phyloP scores from a whole-genome alignment of 1,140 invertebrate genomes.

The Cylas formicarius region DNA sequence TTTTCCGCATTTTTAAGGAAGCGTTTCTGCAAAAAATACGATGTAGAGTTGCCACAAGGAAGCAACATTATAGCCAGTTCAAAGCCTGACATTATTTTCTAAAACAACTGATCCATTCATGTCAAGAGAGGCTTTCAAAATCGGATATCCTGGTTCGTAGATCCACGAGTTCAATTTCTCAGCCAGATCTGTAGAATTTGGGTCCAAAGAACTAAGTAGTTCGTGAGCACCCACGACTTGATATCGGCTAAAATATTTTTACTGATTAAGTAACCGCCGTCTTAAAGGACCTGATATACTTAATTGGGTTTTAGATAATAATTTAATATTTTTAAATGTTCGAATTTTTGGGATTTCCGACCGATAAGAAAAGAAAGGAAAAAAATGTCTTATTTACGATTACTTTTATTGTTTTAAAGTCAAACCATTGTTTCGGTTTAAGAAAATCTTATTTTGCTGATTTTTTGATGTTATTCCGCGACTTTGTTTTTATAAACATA shows the following conservation, averaged over 20 bases:
- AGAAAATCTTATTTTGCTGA: no score
- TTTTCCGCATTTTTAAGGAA: constrained; percentile 12
- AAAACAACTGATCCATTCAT: constrained; percentile 2
- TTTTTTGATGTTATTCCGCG: no score
- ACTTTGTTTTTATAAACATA: no score
- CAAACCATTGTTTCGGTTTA: no score
- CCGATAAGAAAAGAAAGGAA: no score
- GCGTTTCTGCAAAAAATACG: constrained; percentile 19
- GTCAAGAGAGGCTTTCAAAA: constrained; percentile 8
- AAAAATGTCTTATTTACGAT: no score
- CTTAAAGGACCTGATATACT: constrained; percentile 17
- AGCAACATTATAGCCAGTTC: neutral
- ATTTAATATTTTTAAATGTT: no score
- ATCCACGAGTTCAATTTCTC: constrained; percentile 40
- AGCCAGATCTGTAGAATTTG: constrained; percentile 34
- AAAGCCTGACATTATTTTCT: constrained; percentile 5
- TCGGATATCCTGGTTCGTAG: constrained; percentile 10
- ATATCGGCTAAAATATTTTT: neutral
- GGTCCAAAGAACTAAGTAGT: neutral
- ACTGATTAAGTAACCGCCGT: neutral
- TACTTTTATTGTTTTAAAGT: no score
- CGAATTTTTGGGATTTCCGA: no score
- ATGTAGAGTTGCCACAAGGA: no score
- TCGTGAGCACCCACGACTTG: neutral
- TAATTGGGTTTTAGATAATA: constrained; percentile 49